A percentile compares a stretch with the other conserved stretches of the same genome.
Conservation (phyloP, 2,113 vertebrate species). For the Herpetotheres cachinnans region DNA sequence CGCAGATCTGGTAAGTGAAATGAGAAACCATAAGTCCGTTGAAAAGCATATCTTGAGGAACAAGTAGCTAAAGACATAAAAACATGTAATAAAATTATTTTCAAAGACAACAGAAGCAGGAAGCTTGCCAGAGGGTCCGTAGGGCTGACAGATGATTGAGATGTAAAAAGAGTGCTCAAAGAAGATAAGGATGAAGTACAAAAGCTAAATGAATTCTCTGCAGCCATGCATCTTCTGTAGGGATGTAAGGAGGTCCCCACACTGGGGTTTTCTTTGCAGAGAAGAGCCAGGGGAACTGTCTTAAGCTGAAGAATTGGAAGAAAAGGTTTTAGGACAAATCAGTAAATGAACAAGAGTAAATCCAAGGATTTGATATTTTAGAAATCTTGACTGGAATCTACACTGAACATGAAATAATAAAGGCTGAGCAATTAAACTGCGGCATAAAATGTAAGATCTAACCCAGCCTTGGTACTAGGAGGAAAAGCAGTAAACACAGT, state of each 20-base stretch:
- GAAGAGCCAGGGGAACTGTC: neutral
- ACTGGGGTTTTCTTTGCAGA: neutral
- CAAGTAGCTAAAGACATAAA: constrained; percentile 30
- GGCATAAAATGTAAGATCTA: neutral
- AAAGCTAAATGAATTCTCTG: neutral
- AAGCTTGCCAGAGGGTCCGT: constrained; percentile 37
- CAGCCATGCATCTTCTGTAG: neutral
- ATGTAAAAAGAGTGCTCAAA: constrained; percentile 39
- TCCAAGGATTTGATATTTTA: neutral
- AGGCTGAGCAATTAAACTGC: neutral
- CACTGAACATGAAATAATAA: neutral
- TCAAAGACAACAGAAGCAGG: constrained; percentile 48
- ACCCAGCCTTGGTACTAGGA: fast-evolving
- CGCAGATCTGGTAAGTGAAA: neutral
- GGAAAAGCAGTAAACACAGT: neutral
- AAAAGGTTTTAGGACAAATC: neutral
- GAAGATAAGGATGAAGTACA: constrained; percentile 35
- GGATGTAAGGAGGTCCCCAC: neutral
- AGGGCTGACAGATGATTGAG: constrained; percentile 31
- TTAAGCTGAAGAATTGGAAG: neutral
- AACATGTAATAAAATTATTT: constrained; percentile 38
- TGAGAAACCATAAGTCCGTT: neutral
- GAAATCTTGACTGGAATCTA: neutral
- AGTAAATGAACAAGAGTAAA: neutral
- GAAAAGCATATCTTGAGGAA: constrained; percentile 1